Evolutionary conservation across 2,113 vertebrate species (phyloP), one percentile per base, ranked within the genome.

Genomic region (Ciconia maguari): DNA sequence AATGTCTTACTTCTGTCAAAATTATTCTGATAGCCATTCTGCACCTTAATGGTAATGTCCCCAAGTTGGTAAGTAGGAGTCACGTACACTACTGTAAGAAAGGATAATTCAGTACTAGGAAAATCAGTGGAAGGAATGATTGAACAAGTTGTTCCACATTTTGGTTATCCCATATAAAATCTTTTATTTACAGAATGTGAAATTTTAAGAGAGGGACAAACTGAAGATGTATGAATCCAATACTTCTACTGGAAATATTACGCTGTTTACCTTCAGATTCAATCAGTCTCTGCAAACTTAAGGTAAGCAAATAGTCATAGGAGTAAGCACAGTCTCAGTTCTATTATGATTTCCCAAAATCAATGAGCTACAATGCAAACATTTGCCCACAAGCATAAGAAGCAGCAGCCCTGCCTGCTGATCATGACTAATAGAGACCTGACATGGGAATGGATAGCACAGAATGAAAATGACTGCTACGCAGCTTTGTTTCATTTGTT

Each of bases 381-480:
- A 2, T 85, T 51, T 93, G 83, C 78, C 89, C 93, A 79, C 26
- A 22, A 41, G 69, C 89, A 30, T 1, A 6, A 55, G 80, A 1
- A 91, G 83, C 69, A 58, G 92, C 74, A 87, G 84, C 74, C 17
- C 42, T 41, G 90, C 62, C 74, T 34, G 76, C 69, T 49, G 87
- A 57, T 89, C 44, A n/a, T 81, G 78, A 64, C 71, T 71, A 61
- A 94, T 6, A 48, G 85, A 94, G 91, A 65, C 46, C 88, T 87
- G 88, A 36, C 38, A 2, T 0, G 20, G 81, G 66, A 76, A 94
- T 9, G 61, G 83, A 48, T 7, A 42, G 69, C 58, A 41, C 9
- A 2, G 49, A 81, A 42, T 65, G 75, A 24, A 34, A 90, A 36
- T 10, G 22, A 11, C 83, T 44, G 60, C 75, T 48, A 16, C 1